phyloP scores from a whole-genome alignment of 53 echinoderm and acorn worm species.

The Antedon mediterranea region DNA sequence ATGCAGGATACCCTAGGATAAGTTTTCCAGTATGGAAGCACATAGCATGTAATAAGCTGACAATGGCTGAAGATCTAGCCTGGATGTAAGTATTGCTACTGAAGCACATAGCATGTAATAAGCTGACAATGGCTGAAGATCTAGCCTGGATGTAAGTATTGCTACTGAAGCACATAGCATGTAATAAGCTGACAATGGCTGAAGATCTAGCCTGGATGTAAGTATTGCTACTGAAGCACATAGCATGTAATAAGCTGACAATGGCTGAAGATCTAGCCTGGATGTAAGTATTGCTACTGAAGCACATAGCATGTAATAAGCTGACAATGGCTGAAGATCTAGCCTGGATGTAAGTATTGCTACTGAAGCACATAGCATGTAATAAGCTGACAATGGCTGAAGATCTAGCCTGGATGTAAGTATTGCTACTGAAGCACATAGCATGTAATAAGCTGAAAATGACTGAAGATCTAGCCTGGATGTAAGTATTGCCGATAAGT shows the following conservation, averaged over 20 bases:
- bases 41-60: slow-evolving; percentile 88
- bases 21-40: slow-evolving; percentile 79
- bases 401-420: slow-evolving; percentile 93
- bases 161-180: slow-evolving; percentile 93
- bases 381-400: slow-evolving; percentile 76
- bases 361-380: slow-evolving; percentile 89
- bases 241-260: slow-evolving; percentile 82
- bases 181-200: slow-evolving; percentile 67
- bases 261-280: slow-evolving; percentile 76
- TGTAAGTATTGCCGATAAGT: slow-evolving; percentile 99
- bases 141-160: slow-evolving; percentile 94
- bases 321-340: slow-evolving; percentile 67
- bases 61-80: slow-evolving; percentile 66
- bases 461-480: slow-evolving; percentile 77
- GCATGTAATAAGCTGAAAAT: slow-evolving; percentile 82
- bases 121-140: slow-evolving; percentile 68
- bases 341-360: slow-evolving; percentile 97
- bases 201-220: slow-evolving; percentile 95
- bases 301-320: slow-evolving; percentile 87
- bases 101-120: slow-evolving; percentile 91
- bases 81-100: slow-evolving; percentile 95
- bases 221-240: slow-evolving; percentile 95
- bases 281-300: slow-evolving; percentile 99
- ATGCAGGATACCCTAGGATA: slow-evolving; percentile 58
- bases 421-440: slow-evolving; percentile 91